phyloP scores from a whole-genome alignment of 2,797 vertebrate genomes.

The Mormyrus proboscirostris region DNA sequence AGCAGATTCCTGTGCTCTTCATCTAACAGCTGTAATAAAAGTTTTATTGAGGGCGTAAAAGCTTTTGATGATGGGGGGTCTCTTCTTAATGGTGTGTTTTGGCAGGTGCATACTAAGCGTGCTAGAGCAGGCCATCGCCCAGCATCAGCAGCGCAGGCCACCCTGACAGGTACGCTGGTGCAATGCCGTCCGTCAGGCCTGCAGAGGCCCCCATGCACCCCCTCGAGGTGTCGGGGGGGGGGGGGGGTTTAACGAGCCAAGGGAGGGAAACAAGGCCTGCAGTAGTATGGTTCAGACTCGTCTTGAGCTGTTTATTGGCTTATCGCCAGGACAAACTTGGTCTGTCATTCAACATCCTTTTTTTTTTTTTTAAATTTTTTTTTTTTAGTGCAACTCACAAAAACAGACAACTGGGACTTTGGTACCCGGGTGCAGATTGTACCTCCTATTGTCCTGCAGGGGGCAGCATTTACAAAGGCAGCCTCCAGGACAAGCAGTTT shows the following conservation, averaged over 20 bases:
- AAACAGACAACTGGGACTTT: background rate
- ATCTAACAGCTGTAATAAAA: constrained; percentile 48
- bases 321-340: background rate
- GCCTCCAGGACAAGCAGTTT: background rate
- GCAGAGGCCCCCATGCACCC: background rate
- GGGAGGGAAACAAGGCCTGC: background rate
- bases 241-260: background rate
- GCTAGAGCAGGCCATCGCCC: background rate
- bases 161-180: background rate
- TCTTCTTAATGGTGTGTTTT: background rate
- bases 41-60: constrained; percentile 1
- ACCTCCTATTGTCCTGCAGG: background rate
- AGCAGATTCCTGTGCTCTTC: constrained; percentile 41
- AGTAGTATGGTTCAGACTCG: background rate
- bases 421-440: background rate
- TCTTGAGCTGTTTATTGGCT: background rate
- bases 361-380: background rate
- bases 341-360: background rate
- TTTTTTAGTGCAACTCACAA: background rate
- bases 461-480: constrained; percentile 8
- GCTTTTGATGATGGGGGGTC: background rate
- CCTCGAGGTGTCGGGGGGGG: background rate
- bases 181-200: background rate
- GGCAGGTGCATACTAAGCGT: background rate
- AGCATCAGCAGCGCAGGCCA: background rate